phyloP scores from a whole-genome alignment of 2,113 vertebrate species.

The cattle (Bos taurus) region ARS-UCD2.0 NC_037333.1:93062001-93062500 shows the following conservation, averaged over 20 bases:
- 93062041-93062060: not conserved
- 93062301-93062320: slow-evolving; percentile 41
- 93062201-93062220: not conserved
- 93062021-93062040: not conserved
- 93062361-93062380: slow-evolving; percentile 45
- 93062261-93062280: not conserved
- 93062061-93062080: not conserved
- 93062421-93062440: slow-evolving; percentile 62
- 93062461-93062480: slow-evolving; percentile 26
- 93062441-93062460: slow-evolving; percentile 1
- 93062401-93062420: slow-evolving; percentile 45
- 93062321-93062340: slow-evolving; percentile 8
- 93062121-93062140: rapidly evolving
- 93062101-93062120: not conserved
- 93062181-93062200: not conserved
- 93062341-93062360: not conserved
- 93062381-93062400: slow-evolving; percentile 40
- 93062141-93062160: not conserved
- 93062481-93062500: slow-evolving; percentile 46
- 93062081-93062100: not conserved
- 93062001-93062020: not conserved
- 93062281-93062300: not conserved
- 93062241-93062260: not conserved
- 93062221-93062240: not conserved
- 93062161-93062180: not conserved